Evolutionary conservation across 2,888 invertebrate species (phyloP).

Genomic region (Torymus auratus): DNA sequence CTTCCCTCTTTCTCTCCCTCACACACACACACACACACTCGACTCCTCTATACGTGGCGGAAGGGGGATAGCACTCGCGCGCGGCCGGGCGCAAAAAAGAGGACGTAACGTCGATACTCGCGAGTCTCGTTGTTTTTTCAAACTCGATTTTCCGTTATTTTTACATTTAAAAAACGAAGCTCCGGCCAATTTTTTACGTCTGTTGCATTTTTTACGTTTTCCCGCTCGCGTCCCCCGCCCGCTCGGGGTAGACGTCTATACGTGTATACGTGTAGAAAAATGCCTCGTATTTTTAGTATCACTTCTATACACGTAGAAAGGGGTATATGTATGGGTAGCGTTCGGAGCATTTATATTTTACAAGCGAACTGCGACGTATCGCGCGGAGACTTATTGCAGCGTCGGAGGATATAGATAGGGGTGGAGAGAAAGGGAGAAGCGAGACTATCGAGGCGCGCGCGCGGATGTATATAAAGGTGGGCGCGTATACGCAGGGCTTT

Average conservation of each 20-base stretch:
- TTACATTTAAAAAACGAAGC: neutral
- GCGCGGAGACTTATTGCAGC: constrained; percentile 16
- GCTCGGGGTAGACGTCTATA: no score
- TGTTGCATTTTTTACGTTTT: constrained; percentile 3
- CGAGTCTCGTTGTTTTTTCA: neutral
- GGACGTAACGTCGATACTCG: constrained; percentile 6
- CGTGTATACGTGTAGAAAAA: neutral
- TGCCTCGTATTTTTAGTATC: constrained; percentile 20
- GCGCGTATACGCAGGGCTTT: neutral
- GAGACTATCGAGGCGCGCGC: constrained; percentile 11
- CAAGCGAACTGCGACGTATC: neutral
- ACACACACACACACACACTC: neutral
- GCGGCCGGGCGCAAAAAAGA: neutral
- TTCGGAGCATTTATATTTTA: constrained; percentile 24
- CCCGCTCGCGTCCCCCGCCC: no score
- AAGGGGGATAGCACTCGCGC: no score
- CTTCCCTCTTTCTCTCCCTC: neutral
- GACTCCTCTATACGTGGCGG: no score
- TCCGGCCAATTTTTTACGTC: constrained; percentile 5
- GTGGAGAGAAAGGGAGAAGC: neutral
- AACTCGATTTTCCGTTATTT: constrained; percentile 25
- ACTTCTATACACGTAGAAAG: neutral
- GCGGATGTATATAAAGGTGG: neutral
- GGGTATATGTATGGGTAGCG: no score
- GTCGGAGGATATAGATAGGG: neutral